Evolutionary conservation across 2,797 vertebrate genomes (phyloP), one percentile per base, ranked within the genome.

Genomic region (Pempheris klunzingeri): DNA sequence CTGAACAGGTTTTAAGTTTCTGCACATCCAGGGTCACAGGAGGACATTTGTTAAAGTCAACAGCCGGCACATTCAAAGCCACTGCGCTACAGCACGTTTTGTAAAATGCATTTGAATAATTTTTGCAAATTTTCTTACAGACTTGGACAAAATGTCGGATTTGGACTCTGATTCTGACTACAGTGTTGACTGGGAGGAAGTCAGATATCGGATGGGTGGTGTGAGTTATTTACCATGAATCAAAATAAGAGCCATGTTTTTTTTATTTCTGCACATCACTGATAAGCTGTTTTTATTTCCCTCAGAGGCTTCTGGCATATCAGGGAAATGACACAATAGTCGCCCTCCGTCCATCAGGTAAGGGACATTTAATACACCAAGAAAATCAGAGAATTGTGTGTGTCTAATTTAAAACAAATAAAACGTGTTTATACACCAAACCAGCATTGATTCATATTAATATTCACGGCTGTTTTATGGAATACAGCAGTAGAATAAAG

Each of bases 81-180:
- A 15, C 20, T 2, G 34, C n/a, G 34, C 17, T 28, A 11, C 4
- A 9, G 12, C 20, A 0, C 2, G n/a, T 64, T 55, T 41, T 36
- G 0, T 18, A 1, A 9, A 44, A 15, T 60, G 44, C 0, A 4
- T 52, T 20, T 61, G 10, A 41, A 1, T 47, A 8, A 67, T 71
- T 61, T 39, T 0, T 54, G 4, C 4, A 28, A 53, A 24, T 74
- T 6, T 60, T 68, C 53, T 68, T 63, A 7, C 82, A 92, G 89
- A 76, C 26, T 75, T 68, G 22, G 74, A 46, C 68, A 83, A 80
- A 32, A 93, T 91, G 87, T 87, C 77, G 4, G 88, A 90, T 52
- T 78, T 74, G 0, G 81, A 88, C 55, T 81, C 85, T 14, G 90
- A 90, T 28, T 55, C 28, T 17, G 82, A 84, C 18, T 26, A 0